These are phyloP conservation scores for Lochmaea capreae DNA, from an alignment of 2,888 invertebrate species.

Conservation along the genomic window DNA sequence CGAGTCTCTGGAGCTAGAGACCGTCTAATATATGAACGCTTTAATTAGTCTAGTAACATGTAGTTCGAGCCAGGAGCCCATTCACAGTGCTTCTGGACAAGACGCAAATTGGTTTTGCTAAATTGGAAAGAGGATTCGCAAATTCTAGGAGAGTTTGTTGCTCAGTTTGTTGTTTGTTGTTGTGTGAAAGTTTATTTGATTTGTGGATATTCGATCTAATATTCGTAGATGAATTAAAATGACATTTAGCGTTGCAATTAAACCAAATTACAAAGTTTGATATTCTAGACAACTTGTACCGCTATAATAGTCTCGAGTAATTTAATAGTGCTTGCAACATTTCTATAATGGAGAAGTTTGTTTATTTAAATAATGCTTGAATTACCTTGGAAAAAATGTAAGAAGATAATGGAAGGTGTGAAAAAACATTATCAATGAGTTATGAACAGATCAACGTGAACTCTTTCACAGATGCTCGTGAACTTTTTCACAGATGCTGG, in stretches of 20 bases:
- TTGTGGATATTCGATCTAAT: conserved; percentile 8
- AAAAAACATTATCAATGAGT: no score
- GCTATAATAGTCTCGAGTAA: neutral
- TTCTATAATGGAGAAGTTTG: no score
- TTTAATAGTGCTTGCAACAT: neutral
- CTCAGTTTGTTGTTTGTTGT: conserved; percentile 19
- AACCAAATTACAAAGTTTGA: neutral
- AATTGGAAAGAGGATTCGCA: conserved; percentile 36
- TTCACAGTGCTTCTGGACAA: conserved; percentile 35
- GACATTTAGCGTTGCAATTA: conserved; percentile 1
- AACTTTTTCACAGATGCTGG: no score
- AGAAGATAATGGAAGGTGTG: no score
- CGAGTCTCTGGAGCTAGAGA: conserved; percentile 36
- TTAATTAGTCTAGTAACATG: conserved; percentile 43
- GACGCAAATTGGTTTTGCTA: conserved; percentile 38
- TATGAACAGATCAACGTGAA: no score
- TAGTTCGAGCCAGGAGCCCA: conserved; percentile 26
- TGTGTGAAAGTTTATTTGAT: conserved; percentile 15
- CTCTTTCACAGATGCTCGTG: no score
- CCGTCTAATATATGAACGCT: conserved; percentile 37
- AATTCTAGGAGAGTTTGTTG: neutral
- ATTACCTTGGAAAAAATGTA: no score
- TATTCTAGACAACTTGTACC: neutral
- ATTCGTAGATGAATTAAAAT: conserved; percentile 8
- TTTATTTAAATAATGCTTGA: no score